phyloP scores from a whole-genome alignment of 1,140 invertebrate species.

The Chlorops oryzae region DNA sequence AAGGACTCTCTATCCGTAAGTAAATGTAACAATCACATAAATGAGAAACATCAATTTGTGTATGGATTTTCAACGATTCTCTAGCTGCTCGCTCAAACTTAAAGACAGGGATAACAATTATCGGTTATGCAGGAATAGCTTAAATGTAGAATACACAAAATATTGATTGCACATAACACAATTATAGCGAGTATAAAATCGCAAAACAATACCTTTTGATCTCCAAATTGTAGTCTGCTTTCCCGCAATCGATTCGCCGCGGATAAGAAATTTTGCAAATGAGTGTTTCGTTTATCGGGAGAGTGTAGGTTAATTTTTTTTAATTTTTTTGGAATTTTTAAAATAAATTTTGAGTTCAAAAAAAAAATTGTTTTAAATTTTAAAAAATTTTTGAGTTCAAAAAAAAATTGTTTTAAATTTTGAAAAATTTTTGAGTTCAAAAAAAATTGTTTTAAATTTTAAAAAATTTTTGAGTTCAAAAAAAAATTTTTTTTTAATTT shows the following conservation, averaged over 20 bases:
- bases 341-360: not conserved
- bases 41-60: not conserved
- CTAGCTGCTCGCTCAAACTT: not conserved
- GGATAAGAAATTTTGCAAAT: conserved; percentile 11
- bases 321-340: not conserved
- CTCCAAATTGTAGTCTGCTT: conserved; percentile 63
- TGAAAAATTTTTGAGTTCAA: conserved; percentile 4
- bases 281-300: conserved; percentile 1
- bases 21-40: no score
- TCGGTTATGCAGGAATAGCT: conserved; percentile 43
- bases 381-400: not conserved
- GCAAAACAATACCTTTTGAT: conserved; percentile 61
- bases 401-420: not conserved
- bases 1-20: no score
- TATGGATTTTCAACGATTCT: not conserved
- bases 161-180: conserved; percentile 58
- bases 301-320: conserved; percentile 2
- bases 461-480: not conserved
- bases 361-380: not conserved
- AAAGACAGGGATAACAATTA: conserved; percentile 17
- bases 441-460: not conserved
- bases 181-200: conserved; percentile 61
- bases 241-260: no score
- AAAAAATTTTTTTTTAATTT: not conserved
- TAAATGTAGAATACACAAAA: conserved; percentile 59